Base-by-base conservation (phyloP, 2,797 vertebrate species). In the Toxotes lorentzi region DNA sequence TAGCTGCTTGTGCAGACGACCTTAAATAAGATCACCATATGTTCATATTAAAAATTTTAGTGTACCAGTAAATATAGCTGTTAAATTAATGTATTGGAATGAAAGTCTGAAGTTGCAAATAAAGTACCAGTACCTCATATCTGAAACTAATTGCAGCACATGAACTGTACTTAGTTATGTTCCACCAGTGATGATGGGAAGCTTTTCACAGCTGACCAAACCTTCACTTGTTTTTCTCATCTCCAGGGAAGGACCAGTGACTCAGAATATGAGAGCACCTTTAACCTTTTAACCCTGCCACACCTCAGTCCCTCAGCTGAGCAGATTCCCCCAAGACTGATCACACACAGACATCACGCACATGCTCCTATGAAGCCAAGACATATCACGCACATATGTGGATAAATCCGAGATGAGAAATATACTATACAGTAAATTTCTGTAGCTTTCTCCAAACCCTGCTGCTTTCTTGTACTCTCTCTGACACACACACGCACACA, bases 201-300 rank as follows among this genome's bases (percentile, higher is more conserved):
- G 21, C 38, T 24, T 14, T 8, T 11, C 45, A 65, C 56, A 30
- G 43, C 71, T 24, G 11, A 34, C 66, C 47, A 54, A 51, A 53
- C 41, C 64, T 72, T 65, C 51, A 68, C 30, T 83, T 90, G 83
- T 91, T 91, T 86, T 84, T 76, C 78, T 78, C 67, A 62, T 88
- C 82, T 84, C 70, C 73, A 79, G 79, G 78, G 78, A 82, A 79
- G 34, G 38, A 77, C 21, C 40, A 58, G 58, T 57, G 64, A 76
- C 48, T 82, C 27, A 77, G 50, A 86, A 84, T 79, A 85, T 82
- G 78, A 83, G 53, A 64, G 40, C 64, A 89, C 85, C 81, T 89
- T 89, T 92, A 69, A 86, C 83, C 89, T 84, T 76, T 60, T 84
- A 62, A 88, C 78, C 66, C 72, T 24, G 66, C 86, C 87, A 89